These are phyloP conservation scores for Aldabrachelys gigantea DNA, from an alignment of 2,113 vertebrate genomes.

Conservation along the genomic window DNA sequence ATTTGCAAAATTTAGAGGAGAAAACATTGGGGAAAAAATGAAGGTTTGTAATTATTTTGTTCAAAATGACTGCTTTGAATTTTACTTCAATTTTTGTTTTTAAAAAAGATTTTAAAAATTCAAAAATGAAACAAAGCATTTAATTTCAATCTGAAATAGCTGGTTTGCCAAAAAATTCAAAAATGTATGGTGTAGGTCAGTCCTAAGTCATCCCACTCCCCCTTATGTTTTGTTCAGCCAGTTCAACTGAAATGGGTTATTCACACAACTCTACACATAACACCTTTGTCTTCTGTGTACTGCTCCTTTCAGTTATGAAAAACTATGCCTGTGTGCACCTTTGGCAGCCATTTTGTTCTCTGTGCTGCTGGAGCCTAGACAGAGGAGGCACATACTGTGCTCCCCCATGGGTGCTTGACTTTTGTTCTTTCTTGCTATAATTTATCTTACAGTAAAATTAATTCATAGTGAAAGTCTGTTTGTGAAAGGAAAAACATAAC, in stretches of 20 bases:
- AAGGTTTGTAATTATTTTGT: neutral
- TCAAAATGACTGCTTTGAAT: neutral
- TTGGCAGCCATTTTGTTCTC: neutral
- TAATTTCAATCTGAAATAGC: neutral
- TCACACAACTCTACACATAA: neutral
- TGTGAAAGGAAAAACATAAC: neutral
- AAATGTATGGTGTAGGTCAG: neutral
- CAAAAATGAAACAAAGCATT: neutral
- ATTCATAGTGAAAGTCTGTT: neutral
- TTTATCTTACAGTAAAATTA: slow-evolving; percentile 1
- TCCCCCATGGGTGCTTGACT: neutral
- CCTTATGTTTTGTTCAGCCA: neutral
- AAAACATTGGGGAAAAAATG: neutral
- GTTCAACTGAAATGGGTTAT: neutral
- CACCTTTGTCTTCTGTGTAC: slow-evolving; percentile 30
- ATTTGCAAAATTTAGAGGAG: neutral
- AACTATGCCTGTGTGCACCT: neutral
- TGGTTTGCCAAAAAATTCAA: neutral
- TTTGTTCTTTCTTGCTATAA: neutral
- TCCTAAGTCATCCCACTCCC: neutral
- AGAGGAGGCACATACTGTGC: neutral
- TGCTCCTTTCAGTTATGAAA: slow-evolving; percentile 23
- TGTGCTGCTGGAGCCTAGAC: neutral
- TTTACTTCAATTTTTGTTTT: neutral
- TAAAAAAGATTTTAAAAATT: neutral